These are phyloP conservation scores for Astur gentilis DNA, from an alignment of 2,113 vertebrate genomes.

Conservation along the genomic window DNA sequence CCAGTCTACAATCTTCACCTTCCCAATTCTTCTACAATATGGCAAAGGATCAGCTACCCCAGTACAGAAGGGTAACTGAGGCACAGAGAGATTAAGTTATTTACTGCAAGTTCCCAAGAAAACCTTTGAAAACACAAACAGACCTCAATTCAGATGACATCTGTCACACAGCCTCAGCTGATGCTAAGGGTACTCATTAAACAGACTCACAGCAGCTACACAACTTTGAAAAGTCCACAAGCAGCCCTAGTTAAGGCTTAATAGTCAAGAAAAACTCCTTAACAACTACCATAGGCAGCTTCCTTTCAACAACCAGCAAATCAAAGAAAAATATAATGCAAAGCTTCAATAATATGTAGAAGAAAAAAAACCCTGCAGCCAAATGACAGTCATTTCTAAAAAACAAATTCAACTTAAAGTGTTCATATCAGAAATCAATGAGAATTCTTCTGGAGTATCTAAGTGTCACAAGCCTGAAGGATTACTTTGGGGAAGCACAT, in stretches of 20 bases:
- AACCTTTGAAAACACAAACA: neutral
- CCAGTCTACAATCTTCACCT: neutral
- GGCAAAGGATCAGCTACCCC: neutral
- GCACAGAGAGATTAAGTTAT: neutral
- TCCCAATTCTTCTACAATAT: neutral
- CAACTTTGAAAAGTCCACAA: neutral
- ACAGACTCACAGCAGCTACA: neutral
- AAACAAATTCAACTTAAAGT: neutral
- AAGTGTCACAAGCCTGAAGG: accelerated
- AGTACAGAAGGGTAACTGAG: neutral
- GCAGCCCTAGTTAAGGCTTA: neutral
- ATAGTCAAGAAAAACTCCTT: neutral
- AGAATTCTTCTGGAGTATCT: neutral
- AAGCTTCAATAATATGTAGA: neutral
- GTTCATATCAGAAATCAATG: neutral
- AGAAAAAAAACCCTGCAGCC: neutral
- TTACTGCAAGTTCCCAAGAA: neutral
- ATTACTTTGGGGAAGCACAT: neutral
- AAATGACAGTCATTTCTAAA: neutral
- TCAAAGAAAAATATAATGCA: neutral
- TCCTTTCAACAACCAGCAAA: neutral
- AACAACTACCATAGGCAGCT: neutral
- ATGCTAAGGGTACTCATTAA: neutral
- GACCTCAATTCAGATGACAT: neutral
- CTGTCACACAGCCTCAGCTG: neutral